These are phyloP conservation scores for Achroia grisella DNA, from an alignment of 1,140 invertebrate genomes.

Conservation along the genomic window DNA sequence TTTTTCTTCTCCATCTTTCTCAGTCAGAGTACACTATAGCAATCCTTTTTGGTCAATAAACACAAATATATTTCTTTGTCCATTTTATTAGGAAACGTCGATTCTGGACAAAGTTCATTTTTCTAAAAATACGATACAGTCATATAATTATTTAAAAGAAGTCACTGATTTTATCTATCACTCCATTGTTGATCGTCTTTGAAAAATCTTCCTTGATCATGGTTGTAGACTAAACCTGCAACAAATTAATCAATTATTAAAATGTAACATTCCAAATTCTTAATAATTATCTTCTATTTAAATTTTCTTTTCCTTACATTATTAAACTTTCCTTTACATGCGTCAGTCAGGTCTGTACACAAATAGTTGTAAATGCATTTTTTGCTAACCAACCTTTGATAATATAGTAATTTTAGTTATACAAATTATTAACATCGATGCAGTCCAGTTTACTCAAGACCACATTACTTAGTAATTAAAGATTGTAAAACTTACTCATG, in stretches of 20 bases:
- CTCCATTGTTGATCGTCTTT: conserved; percentile 18
- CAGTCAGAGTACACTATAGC: conserved; percentile 13
- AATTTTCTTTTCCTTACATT: too few relatives aligned
- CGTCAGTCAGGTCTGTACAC: too few relatives aligned
- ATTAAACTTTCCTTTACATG: too few relatives aligned
- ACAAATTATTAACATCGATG: too few relatives aligned
- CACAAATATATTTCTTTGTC: conserved; percentile 13
- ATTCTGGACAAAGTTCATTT: neutral
- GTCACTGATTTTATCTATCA: conserved; percentile 16
- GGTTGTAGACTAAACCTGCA: neutral
- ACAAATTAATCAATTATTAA: neutral
- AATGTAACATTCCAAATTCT: neutral
- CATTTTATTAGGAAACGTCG: conserved; percentile 21
- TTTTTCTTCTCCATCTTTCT: conserved; percentile 31
- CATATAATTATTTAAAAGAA: too few relatives aligned
- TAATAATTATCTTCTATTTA: too few relatives aligned
- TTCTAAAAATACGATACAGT: conserved; percentile 1
- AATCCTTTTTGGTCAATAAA: conserved; percentile 12
- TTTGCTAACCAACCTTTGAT: too few relatives aligned
- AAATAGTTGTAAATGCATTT: too few relatives aligned
- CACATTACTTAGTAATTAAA: too few relatives aligned
- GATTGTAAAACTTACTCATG: too few relatives aligned
- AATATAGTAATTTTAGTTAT: too few relatives aligned
- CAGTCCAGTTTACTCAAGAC: too few relatives aligned
- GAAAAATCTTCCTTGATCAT: neutral